phyloP scores from a whole-genome alignment of 2,888 invertebrate species.

The Drosophila macrothrix region DNA sequence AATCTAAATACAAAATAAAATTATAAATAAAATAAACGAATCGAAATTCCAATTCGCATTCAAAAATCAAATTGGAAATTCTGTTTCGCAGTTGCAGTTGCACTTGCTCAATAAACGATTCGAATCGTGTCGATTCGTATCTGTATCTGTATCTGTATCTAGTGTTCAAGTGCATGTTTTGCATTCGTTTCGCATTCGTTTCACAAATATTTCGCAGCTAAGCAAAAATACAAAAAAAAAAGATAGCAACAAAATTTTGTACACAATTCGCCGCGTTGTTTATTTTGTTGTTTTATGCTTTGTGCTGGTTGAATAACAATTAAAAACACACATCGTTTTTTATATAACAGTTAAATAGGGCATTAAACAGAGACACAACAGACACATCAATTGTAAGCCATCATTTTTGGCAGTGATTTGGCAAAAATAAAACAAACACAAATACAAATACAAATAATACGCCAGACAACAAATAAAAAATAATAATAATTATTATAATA shows the following conservation, averaged over 20 bases:
- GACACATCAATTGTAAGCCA: constrained; percentile 18
- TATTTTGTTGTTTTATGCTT: constrained; percentile 25
- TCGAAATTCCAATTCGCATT: neutral
- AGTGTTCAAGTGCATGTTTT: constrained; percentile 59
- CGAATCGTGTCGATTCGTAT: constrained; percentile 34
- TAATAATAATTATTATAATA: constrained; percentile 1
- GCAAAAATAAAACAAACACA: constrained; percentile 23
- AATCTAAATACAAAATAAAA: constrained; percentile 26
- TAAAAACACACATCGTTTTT: constrained; percentile 36
- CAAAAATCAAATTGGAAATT: constrained; percentile 31
- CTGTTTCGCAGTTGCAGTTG: constrained; percentile 12
- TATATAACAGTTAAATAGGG: constrained; percentile 57
- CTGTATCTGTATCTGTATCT: neutral
- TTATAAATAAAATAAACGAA: constrained; percentile 12
- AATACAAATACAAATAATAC: constrained; percentile 1
- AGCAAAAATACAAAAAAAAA: constrained; percentile 23
- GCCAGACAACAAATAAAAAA: constrained; percentile 10
- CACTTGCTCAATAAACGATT: constrained; percentile 47
- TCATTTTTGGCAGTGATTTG: constrained; percentile 46
- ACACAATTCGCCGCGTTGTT: constrained; percentile 31
- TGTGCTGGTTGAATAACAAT: constrained; percentile 73
- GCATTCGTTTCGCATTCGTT: constrained; percentile 23
- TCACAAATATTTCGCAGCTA: constrained; percentile 35
- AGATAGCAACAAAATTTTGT: neutral
- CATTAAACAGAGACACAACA: constrained; percentile 23